phyloP scores from a whole-genome alignment of 2,888 invertebrate species.

The Latrodectus elegans region DNA sequence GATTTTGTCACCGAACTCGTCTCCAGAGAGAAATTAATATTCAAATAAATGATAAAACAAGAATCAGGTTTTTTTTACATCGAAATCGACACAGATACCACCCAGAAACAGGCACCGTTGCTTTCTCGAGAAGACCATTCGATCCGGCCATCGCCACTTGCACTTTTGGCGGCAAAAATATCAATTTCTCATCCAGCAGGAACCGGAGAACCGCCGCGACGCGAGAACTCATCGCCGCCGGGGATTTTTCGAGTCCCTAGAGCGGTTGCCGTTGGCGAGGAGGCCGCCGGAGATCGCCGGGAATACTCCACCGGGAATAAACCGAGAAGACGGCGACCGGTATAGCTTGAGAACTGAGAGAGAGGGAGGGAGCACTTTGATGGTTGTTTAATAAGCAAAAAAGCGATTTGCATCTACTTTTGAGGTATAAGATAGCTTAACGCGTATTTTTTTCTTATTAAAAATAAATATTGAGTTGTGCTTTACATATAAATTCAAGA shows the following conservation, averaged over 20 bases:
- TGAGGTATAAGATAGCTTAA: too few relatives aligned
- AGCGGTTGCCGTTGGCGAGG: conserved; percentile 18
- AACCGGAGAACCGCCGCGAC: not conserved
- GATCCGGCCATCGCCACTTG: not conserved
- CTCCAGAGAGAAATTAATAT: not conserved
- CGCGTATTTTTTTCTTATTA: too few relatives aligned
- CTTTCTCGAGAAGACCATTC: not conserved
- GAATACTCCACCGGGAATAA: conserved; percentile 17
- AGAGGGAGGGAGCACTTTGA: too few relatives aligned
- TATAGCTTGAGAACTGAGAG: too few relatives aligned
- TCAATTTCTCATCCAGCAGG: not conserved
- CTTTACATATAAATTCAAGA: too few relatives aligned
- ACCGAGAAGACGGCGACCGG: not conserved
- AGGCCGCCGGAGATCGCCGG: conserved; percentile 26
- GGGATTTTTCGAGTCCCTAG: not conserved
- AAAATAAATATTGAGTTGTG: too few relatives aligned
- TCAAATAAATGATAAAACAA: not conserved
- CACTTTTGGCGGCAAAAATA: not conserved
- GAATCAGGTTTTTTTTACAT: not conserved
- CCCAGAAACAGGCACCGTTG: not conserved
- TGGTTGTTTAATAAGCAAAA: too few relatives aligned
- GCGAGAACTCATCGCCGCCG: not conserved
- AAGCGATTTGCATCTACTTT: too few relatives aligned
- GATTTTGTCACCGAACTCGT: not conserved
- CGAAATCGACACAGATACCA: conserved; percentile 11